Percentiles rank a stretch among this genome's conserved stretches.
Evolutionary conservation across 37 sponge, comb jelly and placozoan species (phyloP).

Genomic region (Mnemiopsis leidyi): DNA sequence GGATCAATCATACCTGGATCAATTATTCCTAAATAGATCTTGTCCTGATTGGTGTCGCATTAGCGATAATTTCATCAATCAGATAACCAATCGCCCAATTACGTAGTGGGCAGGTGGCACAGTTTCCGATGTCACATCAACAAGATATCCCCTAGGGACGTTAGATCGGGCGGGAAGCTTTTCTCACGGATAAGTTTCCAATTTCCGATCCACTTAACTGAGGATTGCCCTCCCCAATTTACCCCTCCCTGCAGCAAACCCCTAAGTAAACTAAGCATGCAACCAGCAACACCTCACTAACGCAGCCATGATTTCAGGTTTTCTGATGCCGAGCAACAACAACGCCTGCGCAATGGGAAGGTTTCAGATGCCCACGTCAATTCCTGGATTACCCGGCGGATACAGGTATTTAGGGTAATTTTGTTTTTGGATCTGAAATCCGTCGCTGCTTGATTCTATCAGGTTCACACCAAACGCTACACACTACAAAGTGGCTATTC

Average conservation of each 20-base stretch:
- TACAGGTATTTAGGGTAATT: too few relatives aligned
- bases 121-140: background rate
- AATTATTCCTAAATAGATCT: background rate
- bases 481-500: too few relatives aligned
- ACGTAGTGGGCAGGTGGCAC: background rate
- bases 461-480: too few relatives aligned
- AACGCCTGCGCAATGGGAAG: background rate
- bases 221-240: background rate
- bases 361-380: constrained; percentile 30
- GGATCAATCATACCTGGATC: background rate
- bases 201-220: background rate
- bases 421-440: too few relatives aligned
- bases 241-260: background rate
- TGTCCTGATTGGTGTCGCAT: background rate
- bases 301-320: constrained; percentile 36
- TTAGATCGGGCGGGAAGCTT: background rate
- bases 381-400: background rate
- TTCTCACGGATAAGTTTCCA: background rate
- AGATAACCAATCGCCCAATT: background rate
- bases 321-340: constrained; percentile 31
- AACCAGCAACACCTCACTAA: background rate
- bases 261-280: background rate
- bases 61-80: background rate
- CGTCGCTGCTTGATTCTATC: too few relatives aligned
- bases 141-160: background rate